Evolutionary conservation across 2,113 vertebrate genomes (phyloP).

Genomic region (Podilymbus podiceps): DNA sequence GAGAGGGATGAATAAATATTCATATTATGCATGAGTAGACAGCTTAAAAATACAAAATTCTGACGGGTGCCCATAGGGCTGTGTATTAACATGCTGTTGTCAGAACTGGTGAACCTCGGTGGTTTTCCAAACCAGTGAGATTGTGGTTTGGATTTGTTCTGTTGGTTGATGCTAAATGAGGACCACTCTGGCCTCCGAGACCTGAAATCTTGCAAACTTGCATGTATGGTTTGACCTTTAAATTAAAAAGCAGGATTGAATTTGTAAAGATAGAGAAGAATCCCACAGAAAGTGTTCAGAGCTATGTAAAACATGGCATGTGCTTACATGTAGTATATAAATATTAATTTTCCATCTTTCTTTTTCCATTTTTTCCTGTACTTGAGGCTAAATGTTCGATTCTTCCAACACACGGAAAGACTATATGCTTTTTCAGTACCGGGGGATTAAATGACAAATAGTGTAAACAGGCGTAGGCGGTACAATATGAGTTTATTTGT

Average conservation of each 20-base stretch:
- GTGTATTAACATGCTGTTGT: conserved; percentile 18
- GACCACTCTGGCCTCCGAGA: neutral
- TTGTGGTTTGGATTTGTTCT: conserved; percentile 6
- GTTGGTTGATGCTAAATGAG: conserved; percentile 5
- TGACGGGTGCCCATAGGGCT: conserved; percentile 50
- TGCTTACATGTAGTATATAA: neutral
- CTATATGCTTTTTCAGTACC: neutral
- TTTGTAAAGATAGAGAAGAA: neutral
- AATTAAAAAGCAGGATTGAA: conserved; percentile 1
- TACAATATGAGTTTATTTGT: neutral
- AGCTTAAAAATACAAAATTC: conserved; percentile 38
- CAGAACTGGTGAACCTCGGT: conserved; percentile 35
- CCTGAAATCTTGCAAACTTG: neutral
- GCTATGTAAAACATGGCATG: neutral
- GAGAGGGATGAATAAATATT: conserved; percentile 42
- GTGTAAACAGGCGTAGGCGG: neutral
- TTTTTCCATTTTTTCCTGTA: neutral
- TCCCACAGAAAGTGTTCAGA: neutral
- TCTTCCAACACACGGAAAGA: neutral
- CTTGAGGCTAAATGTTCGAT: conserved; percentile 3
- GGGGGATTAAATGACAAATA: neutral
- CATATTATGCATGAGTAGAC: conserved; percentile 44
- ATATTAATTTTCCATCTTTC: conserved; percentile 39
- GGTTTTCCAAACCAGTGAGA: neutral
- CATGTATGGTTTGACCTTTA: neutral